Evolutionary conservation across 2,113 vertebrate genomes (phyloP).

Genomic region (Chrysochloris asiatica): DNA sequence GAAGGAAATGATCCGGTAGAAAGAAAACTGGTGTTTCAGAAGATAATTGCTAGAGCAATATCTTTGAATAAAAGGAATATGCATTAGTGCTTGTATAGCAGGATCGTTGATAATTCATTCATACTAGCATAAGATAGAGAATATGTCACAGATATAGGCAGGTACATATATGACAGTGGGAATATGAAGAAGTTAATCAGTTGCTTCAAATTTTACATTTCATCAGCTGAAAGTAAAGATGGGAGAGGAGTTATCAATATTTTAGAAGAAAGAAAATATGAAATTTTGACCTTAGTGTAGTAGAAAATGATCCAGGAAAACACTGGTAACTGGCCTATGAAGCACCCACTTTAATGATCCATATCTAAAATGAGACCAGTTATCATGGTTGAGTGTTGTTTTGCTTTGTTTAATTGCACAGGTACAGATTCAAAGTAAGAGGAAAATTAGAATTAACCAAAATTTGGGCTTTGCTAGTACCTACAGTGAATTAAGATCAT

Average conservation of each 20-base stretch:
- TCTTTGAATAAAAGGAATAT: neutral
- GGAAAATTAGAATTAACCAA: neutral
- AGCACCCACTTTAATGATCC: neutral
- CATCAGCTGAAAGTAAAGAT: neutral
- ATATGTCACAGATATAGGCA: neutral
- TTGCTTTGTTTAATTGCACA: slow-evolving; percentile 16
- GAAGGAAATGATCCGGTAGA: slow-evolving; percentile 24
- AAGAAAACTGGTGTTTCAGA: neutral
- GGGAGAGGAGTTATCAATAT: neutral
- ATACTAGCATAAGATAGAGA: neutral
- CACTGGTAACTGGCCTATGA: neutral
- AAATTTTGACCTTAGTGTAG: neutral
- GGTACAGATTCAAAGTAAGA: neutral
- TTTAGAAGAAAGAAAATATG: neutral
- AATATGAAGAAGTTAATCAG: neutral
- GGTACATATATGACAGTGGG: neutral
- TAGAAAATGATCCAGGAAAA: slow-evolving; percentile 1
- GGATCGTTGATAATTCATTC: neutral
- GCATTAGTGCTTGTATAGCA: neutral
- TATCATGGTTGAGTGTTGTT: neutral
- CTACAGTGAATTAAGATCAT: neutral
- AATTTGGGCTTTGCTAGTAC: neutral
- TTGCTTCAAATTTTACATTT: neutral
- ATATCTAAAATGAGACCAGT: neutral
- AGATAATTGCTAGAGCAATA: neutral